Evolutionary conservation across 2,888 invertebrate species (phyloP).

Genomic region (Lordiphosa andalusiaca): DNA sequence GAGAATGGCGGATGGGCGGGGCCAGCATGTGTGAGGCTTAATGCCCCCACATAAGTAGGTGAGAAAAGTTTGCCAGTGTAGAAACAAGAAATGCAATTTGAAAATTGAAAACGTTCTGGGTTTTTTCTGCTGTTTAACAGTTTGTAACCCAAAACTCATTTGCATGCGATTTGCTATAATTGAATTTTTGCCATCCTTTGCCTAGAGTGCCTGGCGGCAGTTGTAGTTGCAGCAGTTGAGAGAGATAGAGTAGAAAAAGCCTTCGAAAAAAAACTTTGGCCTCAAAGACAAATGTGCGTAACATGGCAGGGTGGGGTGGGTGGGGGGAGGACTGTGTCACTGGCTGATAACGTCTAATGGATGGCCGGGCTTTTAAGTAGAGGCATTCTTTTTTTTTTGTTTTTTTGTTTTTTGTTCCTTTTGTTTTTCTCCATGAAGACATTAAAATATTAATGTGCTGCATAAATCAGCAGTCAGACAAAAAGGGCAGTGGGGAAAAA

Average conservation of each 20-base stretch:
- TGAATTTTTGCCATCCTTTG: conserved; percentile 47
- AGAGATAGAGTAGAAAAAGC: conserved; percentile 12
- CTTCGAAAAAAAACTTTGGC: conserved; percentile 25
- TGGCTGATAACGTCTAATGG: conserved; percentile 69
- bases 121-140: conserved; percentile 43
- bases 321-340: conserved; percentile 52
- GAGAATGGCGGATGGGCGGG: conserved; percentile 1
- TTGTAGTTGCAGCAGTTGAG: conserved; percentile 19
- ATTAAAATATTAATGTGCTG: conserved; percentile 73
- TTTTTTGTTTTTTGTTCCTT: conserved; percentile 32
- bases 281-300: conserved; percentile 41
- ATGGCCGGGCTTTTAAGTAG: conserved; percentile 46
- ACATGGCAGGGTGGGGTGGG: conserved; percentile 22
- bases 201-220: conserved; percentile 14
- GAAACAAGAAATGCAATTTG: conserved; percentile 52
- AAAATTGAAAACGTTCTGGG: conserved; percentile 55
- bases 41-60: conserved; percentile 21
- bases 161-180: conserved; percentile 67
- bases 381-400: conserved; percentile 20
- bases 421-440: conserved; percentile 59
- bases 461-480: conserved; percentile 59
- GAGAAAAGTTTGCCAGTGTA: conserved; percentile 2
- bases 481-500: conserved; percentile 1
- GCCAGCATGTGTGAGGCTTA: conserved; percentile 34
- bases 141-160: conserved; percentile 48